Evolutionary conservation across 2,797 vertebrate genomes (phyloP).

Genomic region (Clarias fuscus): DNA sequence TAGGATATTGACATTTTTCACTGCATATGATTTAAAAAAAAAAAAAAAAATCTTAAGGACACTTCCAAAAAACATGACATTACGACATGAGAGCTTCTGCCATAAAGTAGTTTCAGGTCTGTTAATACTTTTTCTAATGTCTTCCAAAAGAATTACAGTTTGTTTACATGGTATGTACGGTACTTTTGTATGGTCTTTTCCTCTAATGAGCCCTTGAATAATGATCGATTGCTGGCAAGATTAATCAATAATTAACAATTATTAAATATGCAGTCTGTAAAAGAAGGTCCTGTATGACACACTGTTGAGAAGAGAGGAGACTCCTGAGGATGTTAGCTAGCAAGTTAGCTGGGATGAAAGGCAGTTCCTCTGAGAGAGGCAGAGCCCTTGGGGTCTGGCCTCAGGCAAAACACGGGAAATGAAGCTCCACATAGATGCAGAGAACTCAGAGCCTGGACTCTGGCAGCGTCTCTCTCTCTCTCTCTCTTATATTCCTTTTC

Average conservation of each 20-base stretch:
- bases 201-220: constrained; percentile 31
- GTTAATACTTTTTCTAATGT: not conserved
- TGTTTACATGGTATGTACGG: not conserved
- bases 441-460: not conserved
- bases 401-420: constrained; percentile 41
- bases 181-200: not conserved
- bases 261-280: constrained; percentile 41
- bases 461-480: not conserved
- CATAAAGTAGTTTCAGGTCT: not conserved
- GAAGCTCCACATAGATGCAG: constrained; percentile 46
- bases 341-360: constrained; percentile 15
- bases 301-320: not conserved
- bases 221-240: constrained; percentile 66
- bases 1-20: not conserved
- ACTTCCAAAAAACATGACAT: not conserved
- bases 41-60: not conserved
- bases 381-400: constrained; percentile 30
- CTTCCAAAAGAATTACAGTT: not conserved
- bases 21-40: not conserved
- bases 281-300: constrained; percentile 10
- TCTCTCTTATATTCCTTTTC: not conserved
- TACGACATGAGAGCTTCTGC: not conserved
- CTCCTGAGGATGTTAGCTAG: not conserved
- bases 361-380: constrained; percentile 36
- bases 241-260: constrained; percentile 65